Evolutionary conservation across 2,113 vertebrate genomes (phyloP), one percentile per base, ranked within the genome.

Genomic region (Ancistrus triradiatus): DNA sequence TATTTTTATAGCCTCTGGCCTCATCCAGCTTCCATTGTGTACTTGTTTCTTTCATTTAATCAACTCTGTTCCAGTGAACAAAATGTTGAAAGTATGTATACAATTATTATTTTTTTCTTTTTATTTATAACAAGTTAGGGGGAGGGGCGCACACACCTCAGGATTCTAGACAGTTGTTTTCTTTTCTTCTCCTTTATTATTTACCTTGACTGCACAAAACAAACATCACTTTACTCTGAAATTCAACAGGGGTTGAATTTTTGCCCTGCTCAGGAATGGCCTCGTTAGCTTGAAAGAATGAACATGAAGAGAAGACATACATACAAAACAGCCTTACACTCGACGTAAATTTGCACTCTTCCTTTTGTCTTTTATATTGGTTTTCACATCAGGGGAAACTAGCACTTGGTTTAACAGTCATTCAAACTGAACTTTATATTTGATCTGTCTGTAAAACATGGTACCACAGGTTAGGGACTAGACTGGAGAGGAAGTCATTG

Each of bases 161-260:
- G 87, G 88, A 88, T 83, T 71, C 82, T 86, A 84, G 81, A 87
- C 85, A 83, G 80, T 82, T 62, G 72, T 80, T 81, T 83, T 76
- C 74, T 77, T 79, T 79, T 74, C 79, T 77, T 83, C 79, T 83
- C 80, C 79, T 77, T 77, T 69, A 83, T 79, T 86, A 83, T 80
- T 86, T 79, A 85, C 85, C 82, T 78, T 78, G 82, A 90, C 84
- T 90, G 88, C 88, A 90, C 88, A 90, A 90, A 82, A 86, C 83
- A 87, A 82, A 80, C 85, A 87, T 89, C 88, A 88, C 88, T 90
- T 90, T 90, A 90, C 79, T 88, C 83, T 60, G 78, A 84, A 86
- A 82, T 88, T 89, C 88, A 86, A 85, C 88, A 35, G 70, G 68
- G 70, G 84, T 87, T 87, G 86, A 80, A 87, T 87, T 88, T 86